Percentiles rank a stretch among this genome's conserved stretches.
phyloP scores from a whole-genome alignment of 2,888 invertebrate genomes.

The Dolichomitus sp. region DNA sequence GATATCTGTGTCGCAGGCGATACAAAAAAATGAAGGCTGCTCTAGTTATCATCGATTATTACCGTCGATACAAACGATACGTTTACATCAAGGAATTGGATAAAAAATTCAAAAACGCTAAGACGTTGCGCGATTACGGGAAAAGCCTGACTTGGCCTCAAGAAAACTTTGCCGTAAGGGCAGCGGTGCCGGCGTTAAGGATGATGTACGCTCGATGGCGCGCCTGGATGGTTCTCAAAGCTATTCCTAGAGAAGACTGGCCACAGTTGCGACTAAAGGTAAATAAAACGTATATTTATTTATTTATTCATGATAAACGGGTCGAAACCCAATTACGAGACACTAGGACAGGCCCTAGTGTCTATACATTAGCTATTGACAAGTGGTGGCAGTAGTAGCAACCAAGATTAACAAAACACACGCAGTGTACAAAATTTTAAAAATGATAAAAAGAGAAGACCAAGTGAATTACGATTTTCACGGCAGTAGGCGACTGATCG shows the following conservation, averaged over 20 bases:
- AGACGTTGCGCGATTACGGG: slow-evolving; percentile 91
- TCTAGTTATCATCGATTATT: slow-evolving; percentile 92
- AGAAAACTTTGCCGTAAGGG: slow-evolving; percentile 90
- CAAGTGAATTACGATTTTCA: no score
- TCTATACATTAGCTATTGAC: no score
- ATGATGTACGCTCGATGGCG: slow-evolving; percentile 94
- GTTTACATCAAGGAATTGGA: slow-evolving; percentile 90
- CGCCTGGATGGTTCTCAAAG: slow-evolving; percentile 94
- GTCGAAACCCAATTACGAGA: no score
- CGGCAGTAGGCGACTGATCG: no score
- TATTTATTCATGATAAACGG: no score
- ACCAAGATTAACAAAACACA: no score
- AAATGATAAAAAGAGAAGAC: no score
- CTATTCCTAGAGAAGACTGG: slow-evolving; percentile 94
- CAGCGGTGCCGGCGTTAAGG: slow-evolving; percentile 89
- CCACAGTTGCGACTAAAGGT: slow-evolving; percentile 93
- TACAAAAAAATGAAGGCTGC: slow-evolving; percentile 96
- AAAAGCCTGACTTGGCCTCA: slow-evolving; percentile 94
- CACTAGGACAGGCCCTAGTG: no score
- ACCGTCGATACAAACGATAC: slow-evolving; percentile 92
- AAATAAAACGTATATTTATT: no score
- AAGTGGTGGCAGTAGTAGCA: no score
- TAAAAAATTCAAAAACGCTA: slow-evolving; percentile 89
- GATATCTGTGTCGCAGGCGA: slow-evolving; percentile 91
- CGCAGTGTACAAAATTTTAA: no score